Conservation (phyloP, 2,113 vertebrate genomes). For the Gymnocephalus cernua region DNA sequence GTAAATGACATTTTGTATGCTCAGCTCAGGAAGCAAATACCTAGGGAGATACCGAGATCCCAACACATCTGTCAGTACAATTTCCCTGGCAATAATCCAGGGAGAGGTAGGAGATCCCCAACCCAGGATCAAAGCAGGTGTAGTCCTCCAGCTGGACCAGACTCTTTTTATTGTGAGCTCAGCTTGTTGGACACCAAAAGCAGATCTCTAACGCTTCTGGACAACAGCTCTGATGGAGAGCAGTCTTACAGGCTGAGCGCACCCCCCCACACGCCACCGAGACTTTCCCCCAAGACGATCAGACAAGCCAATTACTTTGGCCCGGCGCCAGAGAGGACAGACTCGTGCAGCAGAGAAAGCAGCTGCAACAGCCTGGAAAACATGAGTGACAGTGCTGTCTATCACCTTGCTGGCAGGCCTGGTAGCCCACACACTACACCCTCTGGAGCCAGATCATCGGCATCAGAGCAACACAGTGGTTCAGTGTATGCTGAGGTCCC, state of each 20-base stretch:
- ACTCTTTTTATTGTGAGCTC: conserved; percentile 74
- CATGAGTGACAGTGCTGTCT: conserved; percentile 49
- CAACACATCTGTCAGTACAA: conserved; percentile 36
- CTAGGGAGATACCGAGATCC: conserved; percentile 14
- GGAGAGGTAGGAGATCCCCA: conserved; percentile 9
- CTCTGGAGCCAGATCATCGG: not conserved
- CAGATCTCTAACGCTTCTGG: conserved; percentile 66
- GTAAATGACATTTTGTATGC: conserved; percentile 75
- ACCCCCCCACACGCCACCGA: conserved; percentile 50
- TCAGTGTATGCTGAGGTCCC: conserved; percentile 77
- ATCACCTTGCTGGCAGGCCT: conserved; percentile 72
- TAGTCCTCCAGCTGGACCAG: not conserved
- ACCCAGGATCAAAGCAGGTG: conserved; percentile 13
- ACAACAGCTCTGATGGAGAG: conserved; percentile 38
- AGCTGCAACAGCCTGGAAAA: conserved; percentile 68
- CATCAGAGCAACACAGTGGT: conserved; percentile 17
- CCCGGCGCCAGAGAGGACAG: conserved; percentile 19
- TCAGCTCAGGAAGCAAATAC: conserved; percentile 70
- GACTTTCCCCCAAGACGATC: conserved; percentile 66
- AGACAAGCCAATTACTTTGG: conserved; percentile 32
- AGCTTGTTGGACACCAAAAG: conserved; percentile 62
- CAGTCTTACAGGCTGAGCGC: conserved; percentile 46
- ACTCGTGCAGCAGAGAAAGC: not conserved
- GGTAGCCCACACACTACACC: conserved; percentile 19
- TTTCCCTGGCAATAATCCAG: not conserved